Conservation (phyloP, 2,888 invertebrate species). For the Agrochola lota region DNA sequence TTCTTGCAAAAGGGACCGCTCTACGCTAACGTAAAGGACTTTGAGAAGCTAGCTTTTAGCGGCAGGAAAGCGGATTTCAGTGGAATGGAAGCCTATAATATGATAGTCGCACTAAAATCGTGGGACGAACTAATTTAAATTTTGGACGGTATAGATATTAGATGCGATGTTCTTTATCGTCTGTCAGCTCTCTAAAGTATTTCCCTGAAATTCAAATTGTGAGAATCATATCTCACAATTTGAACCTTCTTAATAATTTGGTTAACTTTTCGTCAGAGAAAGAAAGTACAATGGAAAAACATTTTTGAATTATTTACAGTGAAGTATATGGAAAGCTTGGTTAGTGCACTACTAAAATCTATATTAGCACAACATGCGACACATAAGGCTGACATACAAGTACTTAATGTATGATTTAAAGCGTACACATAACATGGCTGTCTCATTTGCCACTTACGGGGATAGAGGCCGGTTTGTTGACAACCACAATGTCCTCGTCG, state of each 20-base stretch:
- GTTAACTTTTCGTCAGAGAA: neutral
- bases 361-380: conserved; percentile 70
- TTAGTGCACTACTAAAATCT: conserved; percentile 55
- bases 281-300: conserved; percentile 5
- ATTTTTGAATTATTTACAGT: conserved; percentile 27
- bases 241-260: conserved; percentile 15
- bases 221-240: no score
- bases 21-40: conserved; percentile 76
- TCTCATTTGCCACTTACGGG: conserved; percentile 98
- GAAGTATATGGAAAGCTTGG: conserved; percentile 47
- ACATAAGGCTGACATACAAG: conserved; percentile 69
- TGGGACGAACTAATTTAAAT: conserved; percentile 63
- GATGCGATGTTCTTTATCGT: conserved; percentile 20
- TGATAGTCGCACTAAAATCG: conserved; percentile 60
- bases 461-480: conserved; percentile 99
- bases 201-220: conserved; percentile 33
- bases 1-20: conserved; percentile 76
- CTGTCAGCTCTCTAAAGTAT: conserved; percentile 7
- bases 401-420: conserved; percentile 90
- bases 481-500: conserved; percentile 99
- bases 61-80: conserved; percentile 68
- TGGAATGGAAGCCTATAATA: conserved; percentile 59
- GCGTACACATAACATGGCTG: conserved; percentile 94
- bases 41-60: conserved; percentile 72
- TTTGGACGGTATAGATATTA: conserved; percentile 45